Percentiles rank a stretch among this genome's conserved stretches.
phyloP scores from a whole-genome alignment of 2,113 vertebrate species.

The Sardina pilchardus region DNA sequence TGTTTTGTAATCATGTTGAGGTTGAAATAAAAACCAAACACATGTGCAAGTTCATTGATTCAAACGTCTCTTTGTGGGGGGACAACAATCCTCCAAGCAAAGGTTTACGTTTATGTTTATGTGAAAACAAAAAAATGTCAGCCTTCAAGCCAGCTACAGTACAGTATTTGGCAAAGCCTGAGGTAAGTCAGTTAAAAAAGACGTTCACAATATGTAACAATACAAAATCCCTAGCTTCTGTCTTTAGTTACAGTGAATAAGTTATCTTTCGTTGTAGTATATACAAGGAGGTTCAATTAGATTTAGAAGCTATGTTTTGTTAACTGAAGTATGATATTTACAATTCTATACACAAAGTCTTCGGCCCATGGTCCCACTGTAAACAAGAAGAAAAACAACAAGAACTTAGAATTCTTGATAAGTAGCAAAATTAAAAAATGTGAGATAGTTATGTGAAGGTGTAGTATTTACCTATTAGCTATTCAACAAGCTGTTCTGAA shows the following conservation, averaged over 20 bases:
- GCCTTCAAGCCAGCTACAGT: slow-evolving; percentile 28
- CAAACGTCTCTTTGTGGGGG: slow-evolving; percentile 17
- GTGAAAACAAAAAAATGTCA: not conserved
- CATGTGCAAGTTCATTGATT: slow-evolving; percentile 22
- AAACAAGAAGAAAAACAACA: slow-evolving; percentile 33
- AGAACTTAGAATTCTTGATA: not conserved
- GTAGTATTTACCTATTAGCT: slow-evolving; percentile 67
- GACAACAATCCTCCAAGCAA: not conserved
- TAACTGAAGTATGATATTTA: slow-evolving; percentile 66
- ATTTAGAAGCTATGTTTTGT: slow-evolving; percentile 42
- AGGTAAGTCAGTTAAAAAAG: slow-evolving; percentile 41
- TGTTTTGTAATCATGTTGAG: not conserved
- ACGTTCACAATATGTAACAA: slow-evolving; percentile 55
- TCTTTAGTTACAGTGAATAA: slow-evolving; percentile 55
- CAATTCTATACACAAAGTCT: slow-evolving; percentile 72
- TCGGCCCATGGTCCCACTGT: slow-evolving; percentile 49
- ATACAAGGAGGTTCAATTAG: slow-evolving; percentile 61
- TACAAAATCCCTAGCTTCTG: slow-evolving; percentile 64
- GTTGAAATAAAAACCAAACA: slow-evolving; percentile 18
- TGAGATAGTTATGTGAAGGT: not conserved
- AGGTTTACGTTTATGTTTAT: not conserved
- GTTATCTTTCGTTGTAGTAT: slow-evolving; percentile 64
- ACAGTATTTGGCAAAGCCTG: not conserved
- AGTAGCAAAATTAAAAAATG: not conserved
- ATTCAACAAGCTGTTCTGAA: slow-evolving; percentile 76